Conservation (phyloP, 92 coral and sea anemone genomes). For the Diadumene lineata region DNA sequence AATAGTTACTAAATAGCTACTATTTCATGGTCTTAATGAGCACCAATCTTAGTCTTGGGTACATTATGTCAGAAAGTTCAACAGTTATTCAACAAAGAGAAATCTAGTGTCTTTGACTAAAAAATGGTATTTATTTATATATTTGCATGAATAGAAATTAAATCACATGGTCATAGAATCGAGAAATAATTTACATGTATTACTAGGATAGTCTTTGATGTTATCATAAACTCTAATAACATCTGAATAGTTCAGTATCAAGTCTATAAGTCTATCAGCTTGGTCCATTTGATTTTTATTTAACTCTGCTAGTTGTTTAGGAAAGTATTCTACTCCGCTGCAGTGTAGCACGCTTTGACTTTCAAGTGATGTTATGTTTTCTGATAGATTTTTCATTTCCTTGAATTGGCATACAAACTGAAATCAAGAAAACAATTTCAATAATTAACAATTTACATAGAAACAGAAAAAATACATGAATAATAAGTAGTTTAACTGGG, state of each 20-base stretch:
- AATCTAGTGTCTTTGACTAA: too few relatives aligned
- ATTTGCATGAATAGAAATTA: background rate
- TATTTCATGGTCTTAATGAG: too few relatives aligned
- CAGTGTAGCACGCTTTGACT: conserved; percentile 51
- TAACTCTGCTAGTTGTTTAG: conserved; percentile 65
- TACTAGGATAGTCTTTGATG: conserved; percentile 75
- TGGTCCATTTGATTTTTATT: conserved; percentile 65
- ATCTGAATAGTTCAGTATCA: conserved; percentile 69
- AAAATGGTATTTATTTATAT: background rate
- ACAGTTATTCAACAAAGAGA: too few relatives aligned
- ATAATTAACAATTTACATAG: too few relatives aligned
- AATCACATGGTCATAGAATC: conserved; percentile 5
- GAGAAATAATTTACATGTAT: conserved; percentile 78
- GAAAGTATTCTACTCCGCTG: conserved; percentile 81
- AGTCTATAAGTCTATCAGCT: conserved; percentile 85
- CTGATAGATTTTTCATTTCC: conserved; percentile 76
- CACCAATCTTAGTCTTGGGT: too few relatives aligned
- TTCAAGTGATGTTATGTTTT: conserved; percentile 59
- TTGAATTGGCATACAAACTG: conserved; percentile 86
- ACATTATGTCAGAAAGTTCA: too few relatives aligned
- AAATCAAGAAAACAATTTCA: background rate
- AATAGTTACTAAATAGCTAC: too few relatives aligned
- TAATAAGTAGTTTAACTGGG: too few relatives aligned
- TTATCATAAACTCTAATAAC: conserved; percentile 90
- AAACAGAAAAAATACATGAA: too few relatives aligned